Evolutionary conservation across 2,888 invertebrate genomes (phyloP).

Genomic region (Entomobrya multifasciata): DNA sequence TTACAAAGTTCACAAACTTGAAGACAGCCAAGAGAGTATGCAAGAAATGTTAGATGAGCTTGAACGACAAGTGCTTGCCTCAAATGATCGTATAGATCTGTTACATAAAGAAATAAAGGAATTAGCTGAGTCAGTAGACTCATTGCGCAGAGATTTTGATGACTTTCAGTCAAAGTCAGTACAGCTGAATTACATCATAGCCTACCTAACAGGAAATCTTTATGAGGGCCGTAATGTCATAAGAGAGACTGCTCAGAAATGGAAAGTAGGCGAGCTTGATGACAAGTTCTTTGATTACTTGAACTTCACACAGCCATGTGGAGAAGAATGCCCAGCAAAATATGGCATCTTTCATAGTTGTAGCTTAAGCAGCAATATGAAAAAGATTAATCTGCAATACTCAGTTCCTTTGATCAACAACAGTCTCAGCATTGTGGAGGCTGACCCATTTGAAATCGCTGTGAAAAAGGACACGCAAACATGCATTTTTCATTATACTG

Average conservation of each 20-base stretch:
- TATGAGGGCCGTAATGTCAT: constrained; percentile 42
- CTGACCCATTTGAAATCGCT: constrained; percentile 65
- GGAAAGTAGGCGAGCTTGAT: constrained; percentile 57
- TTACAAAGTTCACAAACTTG: not conserved
- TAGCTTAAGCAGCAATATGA: not conserved
- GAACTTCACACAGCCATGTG: constrained; percentile 66
- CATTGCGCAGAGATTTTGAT: not conserved
- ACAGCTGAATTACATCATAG: constrained; percentile 25
- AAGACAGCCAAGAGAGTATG: not conserved
- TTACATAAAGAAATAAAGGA: constrained; percentile 17
- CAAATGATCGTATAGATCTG: not conserved
- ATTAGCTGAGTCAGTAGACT: not conserved
- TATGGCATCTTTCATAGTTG: constrained; percentile 66
- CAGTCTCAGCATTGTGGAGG: constrained; percentile 51
- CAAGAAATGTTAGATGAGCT: not conserved
- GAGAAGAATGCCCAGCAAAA: constrained; percentile 52
- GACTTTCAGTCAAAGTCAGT: constrained; percentile 1
- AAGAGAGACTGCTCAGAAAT: constrained; percentile 22
- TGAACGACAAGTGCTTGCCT: not conserved
- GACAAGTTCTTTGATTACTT: constrained; percentile 62
- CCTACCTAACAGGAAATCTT: constrained; percentile 46
- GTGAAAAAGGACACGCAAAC: constrained; percentile 27
- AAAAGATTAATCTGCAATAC: constrained; percentile 54
- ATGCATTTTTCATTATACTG: constrained; percentile 59
- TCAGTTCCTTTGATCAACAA: constrained; percentile 52